Evolutionary conservation across 2,797 vertebrate species (phyloP).

Genomic region (Neosalanx taihuensis): DNA sequence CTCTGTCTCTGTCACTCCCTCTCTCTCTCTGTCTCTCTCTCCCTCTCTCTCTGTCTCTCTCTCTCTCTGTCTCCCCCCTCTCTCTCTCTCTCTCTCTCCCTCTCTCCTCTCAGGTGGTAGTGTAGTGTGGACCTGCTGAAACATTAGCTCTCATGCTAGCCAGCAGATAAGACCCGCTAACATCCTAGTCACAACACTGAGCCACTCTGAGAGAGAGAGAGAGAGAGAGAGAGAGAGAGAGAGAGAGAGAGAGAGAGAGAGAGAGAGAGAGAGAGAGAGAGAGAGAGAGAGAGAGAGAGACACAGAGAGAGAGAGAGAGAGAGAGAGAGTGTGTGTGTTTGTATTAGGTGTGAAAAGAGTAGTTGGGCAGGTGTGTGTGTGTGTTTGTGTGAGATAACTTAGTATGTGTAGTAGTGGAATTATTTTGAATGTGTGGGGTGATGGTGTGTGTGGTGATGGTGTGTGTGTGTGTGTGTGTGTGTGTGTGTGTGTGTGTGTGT

Average conservation of each 20-base stretch:
- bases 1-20: background rate
- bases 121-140: background rate
- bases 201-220: conserved; percentile 12
- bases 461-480: no score
- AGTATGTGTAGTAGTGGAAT: conserved; percentile 7
- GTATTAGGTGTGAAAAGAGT: background rate
- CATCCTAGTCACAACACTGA: background rate
- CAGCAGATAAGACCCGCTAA: background rate
- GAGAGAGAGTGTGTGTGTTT: conserved; percentile 33
- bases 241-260: conserved; percentile 3
- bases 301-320: background rate
- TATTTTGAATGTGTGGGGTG: no score
- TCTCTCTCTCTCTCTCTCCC: background rate
- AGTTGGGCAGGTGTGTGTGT: no score
- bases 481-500: conserved; percentile 19
- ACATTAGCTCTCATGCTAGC: background rate
- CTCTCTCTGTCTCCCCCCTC: no score
- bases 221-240: conserved; percentile 25
- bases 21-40: background rate
- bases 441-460: no score
- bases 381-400: conserved; percentile 8
- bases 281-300: background rate
- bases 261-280: background rate
- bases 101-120: no score
- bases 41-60: background rate